Evolutionary conservation across 2,113 vertebrate genomes (phyloP).

Genomic region (Tragulus kanchil): DNA sequence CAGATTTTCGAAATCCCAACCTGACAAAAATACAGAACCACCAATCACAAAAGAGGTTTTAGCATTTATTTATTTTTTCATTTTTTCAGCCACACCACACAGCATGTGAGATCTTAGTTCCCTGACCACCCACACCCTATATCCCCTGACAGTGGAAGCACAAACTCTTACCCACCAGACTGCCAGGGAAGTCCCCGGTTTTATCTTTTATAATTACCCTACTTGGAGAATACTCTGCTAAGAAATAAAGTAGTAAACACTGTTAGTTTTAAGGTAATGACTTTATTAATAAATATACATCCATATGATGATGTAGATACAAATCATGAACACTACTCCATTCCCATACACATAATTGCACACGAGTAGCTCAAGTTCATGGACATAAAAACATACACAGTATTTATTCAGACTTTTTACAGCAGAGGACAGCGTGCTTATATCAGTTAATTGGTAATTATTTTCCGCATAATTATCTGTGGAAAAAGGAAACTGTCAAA

Average conservation of each 20-base stretch:
- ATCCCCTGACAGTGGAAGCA: background rate
- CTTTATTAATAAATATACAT: conserved; percentile 94
- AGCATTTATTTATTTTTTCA: background rate
- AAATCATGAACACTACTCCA: conserved; percentile 93
- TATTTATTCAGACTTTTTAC: conserved; percentile 92
- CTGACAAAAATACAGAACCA: conserved; percentile 16
- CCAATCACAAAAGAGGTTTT: background rate
- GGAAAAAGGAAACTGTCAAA: conserved; percentile 84
- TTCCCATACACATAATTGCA: conserved; percentile 93
- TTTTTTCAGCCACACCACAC: background rate
- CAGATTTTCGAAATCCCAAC: conserved; percentile 43
- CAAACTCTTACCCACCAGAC: background rate
- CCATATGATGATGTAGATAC: conserved; percentile 92
- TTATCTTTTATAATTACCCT: background rate
- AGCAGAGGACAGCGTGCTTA: conserved; percentile 89
- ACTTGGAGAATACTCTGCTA: background rate
- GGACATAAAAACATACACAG: conserved; percentile 92
- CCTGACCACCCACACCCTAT: background rate
- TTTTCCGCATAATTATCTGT: conserved; percentile 85
- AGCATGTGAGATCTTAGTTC: background rate
- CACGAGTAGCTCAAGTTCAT: conserved; percentile 92
- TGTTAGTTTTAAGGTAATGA: conserved; percentile 87
- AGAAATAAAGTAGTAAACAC: conserved; percentile 49
- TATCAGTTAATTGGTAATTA: conserved; percentile 86
- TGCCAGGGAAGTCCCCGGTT: background rate